phyloP scores from a whole-genome alignment of 2,888 invertebrate genomes.

The Lysandra coridon region DNA sequence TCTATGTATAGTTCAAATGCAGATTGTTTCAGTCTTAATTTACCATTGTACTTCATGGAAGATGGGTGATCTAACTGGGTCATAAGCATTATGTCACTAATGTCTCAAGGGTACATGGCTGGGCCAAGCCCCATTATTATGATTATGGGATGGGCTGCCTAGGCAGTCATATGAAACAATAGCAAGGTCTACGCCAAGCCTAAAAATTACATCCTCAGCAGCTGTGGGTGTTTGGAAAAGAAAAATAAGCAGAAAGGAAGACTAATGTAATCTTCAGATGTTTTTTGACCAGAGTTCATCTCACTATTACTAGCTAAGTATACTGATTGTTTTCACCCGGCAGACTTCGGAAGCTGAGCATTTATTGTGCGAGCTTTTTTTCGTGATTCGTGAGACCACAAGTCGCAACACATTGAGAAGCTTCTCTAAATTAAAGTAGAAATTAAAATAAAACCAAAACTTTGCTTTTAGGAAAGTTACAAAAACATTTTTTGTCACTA shows the following conservation, averaged over 20 bases:
- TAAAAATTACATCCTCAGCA: neutral
- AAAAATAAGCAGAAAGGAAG: neutral
- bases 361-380: too few relatives aligned
- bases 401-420: too few relatives aligned
- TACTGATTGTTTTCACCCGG: too few relatives aligned
- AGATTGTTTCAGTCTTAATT: too few relatives aligned
- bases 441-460: neutral
- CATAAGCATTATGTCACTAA: neutral
- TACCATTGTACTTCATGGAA: neutral
- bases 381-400: too few relatives aligned
- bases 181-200: neutral
- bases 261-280: too few relatives aligned
- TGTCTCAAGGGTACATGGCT: neutral
- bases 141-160: slow-evolving; percentile 12
- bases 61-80: neutral
- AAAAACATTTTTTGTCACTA: too few relatives aligned
- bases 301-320: too few relatives aligned
- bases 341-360: too few relatives aligned
- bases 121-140: slow-evolving; percentile 9
- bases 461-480: too few relatives aligned
- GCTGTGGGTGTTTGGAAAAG: neutral
- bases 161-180: slow-evolving; percentile 4
- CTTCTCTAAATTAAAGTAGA: too few relatives aligned
- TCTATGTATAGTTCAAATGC: too few relatives aligned
- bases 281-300: neutral